These are phyloP conservation scores for Brachyrhaphis roseni DNA, from an alignment of 2,797 vertebrate genomes.

Conservation along the genomic window DNA sequence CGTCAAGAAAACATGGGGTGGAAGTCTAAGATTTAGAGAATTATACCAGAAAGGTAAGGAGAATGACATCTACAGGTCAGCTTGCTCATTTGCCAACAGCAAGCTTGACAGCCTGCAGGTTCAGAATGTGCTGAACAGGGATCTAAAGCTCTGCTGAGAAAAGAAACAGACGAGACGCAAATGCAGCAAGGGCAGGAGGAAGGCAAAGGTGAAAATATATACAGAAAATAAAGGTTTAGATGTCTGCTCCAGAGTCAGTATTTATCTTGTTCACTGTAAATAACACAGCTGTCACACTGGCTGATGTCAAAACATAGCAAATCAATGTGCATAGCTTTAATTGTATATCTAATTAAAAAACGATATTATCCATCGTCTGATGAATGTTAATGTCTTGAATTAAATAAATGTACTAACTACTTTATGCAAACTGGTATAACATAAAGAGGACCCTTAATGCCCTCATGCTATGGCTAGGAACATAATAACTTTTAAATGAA, in stretches of 20 bases:
- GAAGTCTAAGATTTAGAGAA: conserved; percentile 26
- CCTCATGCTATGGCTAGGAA: conserved; percentile 1
- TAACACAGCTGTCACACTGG: neutral
- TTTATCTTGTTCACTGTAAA: no score
- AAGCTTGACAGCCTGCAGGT: conserved; percentile 46
- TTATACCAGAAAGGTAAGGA: conserved; percentile 38
- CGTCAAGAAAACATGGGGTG: conserved; percentile 24
- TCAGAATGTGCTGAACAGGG: conserved; percentile 46
- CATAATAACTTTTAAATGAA: conserved; percentile 29
- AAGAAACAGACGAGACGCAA: conserved; percentile 25
- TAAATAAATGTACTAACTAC: neutral
- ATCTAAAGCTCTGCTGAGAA: conserved; percentile 45
- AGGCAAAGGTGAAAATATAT: conserved; percentile 19
- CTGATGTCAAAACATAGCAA: neutral
- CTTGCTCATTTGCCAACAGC: conserved; percentile 59
- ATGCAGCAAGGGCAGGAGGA: conserved; percentile 23
- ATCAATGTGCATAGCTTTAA: neutral
- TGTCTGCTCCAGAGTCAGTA: neutral
- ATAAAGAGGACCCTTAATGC: conserved; percentile 7
- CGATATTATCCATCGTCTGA: neutral
- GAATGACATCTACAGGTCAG: conserved; percentile 49
- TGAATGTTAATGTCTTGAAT: neutral
- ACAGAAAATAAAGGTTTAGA: conserved; percentile 20
- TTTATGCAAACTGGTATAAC: conserved; percentile 10
- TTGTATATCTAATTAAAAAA: conserved; percentile 5